These are phyloP conservation scores for Torymus aiolomorphi DNA, from an alignment of 2,888 invertebrate genomes.

Conservation along the genomic window DNA sequence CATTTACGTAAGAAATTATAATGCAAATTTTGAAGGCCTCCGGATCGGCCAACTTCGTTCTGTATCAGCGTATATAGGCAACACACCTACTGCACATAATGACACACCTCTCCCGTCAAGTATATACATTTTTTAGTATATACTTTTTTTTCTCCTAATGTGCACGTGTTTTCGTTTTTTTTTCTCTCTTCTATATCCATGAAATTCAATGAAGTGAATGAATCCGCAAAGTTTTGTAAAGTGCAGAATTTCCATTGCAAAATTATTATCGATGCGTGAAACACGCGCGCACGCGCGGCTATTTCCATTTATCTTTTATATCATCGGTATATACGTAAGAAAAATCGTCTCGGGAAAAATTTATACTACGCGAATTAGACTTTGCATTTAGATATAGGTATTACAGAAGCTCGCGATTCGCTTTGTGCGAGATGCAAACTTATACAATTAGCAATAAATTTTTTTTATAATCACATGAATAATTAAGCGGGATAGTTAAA, in stretches of 20 bases:
- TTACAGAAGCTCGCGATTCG: too few species aligned
- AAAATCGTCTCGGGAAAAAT: too few species aligned
- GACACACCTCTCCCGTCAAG: slow-evolving; percentile 35
- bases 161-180: not conserved
- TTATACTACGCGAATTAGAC: too few species aligned
- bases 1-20: slow-evolving; percentile 35
- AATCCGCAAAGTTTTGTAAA: not conserved
- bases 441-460: too few species aligned
- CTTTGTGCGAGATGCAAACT: too few species aligned
- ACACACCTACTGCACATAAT: slow-evolving; percentile 26
- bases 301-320: slow-evolving; percentile 11
- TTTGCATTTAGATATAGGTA: too few species aligned
- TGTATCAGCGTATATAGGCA: not conserved
- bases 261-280: not conserved
- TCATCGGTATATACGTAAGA: not conserved
- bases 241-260: not conserved
- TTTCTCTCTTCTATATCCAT: not conserved
- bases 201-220: not conserved
- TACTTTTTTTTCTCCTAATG: not conserved
- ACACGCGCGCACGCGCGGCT: not conserved
- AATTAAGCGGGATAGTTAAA: too few species aligned
- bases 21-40: slow-evolving; percentile 55
- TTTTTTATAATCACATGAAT: too few species aligned
- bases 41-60: slow-evolving; percentile 1
- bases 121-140: slow-evolving; percentile 13